Evolutionary conservation across 2,888 invertebrate genomes (phyloP), one percentile per base, ranked within the genome.

Genomic region (Archips crataeganus): DNA sequence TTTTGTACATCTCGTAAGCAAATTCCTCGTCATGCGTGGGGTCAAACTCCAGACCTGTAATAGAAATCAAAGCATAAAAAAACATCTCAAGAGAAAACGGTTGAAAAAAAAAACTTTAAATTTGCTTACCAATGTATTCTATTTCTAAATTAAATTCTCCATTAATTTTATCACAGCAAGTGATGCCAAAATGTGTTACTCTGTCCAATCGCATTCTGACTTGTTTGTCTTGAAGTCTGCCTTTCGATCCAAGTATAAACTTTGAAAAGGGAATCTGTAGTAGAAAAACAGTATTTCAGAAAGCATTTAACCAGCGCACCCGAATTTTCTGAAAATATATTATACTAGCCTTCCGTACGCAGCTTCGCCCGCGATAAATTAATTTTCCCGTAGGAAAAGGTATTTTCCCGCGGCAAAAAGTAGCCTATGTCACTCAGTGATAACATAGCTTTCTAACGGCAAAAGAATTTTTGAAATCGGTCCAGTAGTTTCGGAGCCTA

Each of bases 201-300:
- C 87, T 93, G 78, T 96, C 87, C 45, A 96, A 83, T 0, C 95
- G 92, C 61, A 98, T 89, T 3, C 96, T 90, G 34, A 80, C 86
- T 87, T 99, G 99, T 70, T 93, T 95, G 87, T 99, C 98, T 91
- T 99, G 99, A 47, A 98, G 88, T 34, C 97, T 94, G 2, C 99
- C 99, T 92, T 98, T 98, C 3, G 96, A 96, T 3, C 96, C 95
- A 49, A 98, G 90, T 78, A 97, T 96, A 85, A 99, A 99, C 90
- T 98, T 99, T 10, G 99, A 98, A 92, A 99, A 98, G 1, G 99
- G 99, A 83, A 99, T 98, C 97, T 97, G 94, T 59, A 96, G 96
- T 70, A 70, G 66, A 70, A 9, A 39, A 39, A 39, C 39, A 39
- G 39, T 39, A 23, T 32, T 5, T 8, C 45, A 60, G 3, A 36